Evolutionary conservation across 2,888 invertebrate species (phyloP), one percentile per base, ranked within the genome.

Genomic region (Cristatella mucedo): DNA sequence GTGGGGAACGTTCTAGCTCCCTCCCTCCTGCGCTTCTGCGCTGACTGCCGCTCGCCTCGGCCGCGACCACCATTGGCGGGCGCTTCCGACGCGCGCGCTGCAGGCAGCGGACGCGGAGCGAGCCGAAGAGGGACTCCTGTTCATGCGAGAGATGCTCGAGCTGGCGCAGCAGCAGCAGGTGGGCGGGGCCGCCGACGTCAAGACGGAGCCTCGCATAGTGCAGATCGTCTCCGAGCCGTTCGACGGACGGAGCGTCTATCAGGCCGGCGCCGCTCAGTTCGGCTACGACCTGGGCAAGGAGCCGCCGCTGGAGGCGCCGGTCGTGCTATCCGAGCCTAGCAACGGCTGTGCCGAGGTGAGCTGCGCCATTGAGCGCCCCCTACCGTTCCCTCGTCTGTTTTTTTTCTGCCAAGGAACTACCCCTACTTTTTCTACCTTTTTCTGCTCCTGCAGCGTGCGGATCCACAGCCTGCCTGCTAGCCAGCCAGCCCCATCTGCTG

Each of bases 61-160:
- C n/a, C n/a, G n/a, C n/a, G n/a, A n/a, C n/a, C n/a, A 11, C 32
- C 13, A 13, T 32, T 32, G 15, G 11, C 7, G 9, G 15, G 13
- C 7, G 7, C n/a, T 29, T 32, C 13, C 15, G 9, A 15, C 4
- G 34, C 18, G 45, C 11, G 31, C 21, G 9, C 39, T 42, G 31
- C 47, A 87, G 85, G 93, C 93, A 2, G 76, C 78, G 56, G 78
- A 81, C 7, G 70, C 79, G 0, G 77, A 79, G 51, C 82, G 86
- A 59, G 91, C 85, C 0, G 82, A 86, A 53, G 83, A 89, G 68
- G 93, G 95, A 0, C 69, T 87, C 24, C 72, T 82, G 11, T 93
- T 95, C 61, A 91, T 95, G 87, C 82, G 85, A 56, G 93, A 95
- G 68, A 89, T 95, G 85, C 76, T 86, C 1, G 83, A 86, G 58